phyloP scores from a whole-genome alignment of 2,797 vertebrate genomes.

The Acanthurus lineatus region DNA sequence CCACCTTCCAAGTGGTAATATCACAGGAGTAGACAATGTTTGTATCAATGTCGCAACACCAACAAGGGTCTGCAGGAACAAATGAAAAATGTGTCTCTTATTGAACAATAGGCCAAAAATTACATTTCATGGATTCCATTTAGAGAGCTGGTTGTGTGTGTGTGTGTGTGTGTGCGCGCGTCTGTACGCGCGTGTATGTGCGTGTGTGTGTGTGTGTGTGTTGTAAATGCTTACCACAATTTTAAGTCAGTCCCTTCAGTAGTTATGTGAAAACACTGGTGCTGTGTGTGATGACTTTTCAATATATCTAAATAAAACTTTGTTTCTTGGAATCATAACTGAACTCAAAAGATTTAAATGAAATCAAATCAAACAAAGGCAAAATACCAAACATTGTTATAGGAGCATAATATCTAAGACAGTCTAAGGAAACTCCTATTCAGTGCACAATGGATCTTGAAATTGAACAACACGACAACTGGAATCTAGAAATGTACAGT shows the following conservation, averaged over 20 bases:
- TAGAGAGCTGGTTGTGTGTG: slow-evolving; percentile 1
- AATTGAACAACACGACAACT: background rate
- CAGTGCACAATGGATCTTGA: too few relatives aligned
- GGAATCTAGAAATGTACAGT: slow-evolving; percentile 20
- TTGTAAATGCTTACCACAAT: slow-evolving; percentile 17
- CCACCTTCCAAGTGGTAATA: slow-evolving; percentile 19
- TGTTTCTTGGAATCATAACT: too few relatives aligned
- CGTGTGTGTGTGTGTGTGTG: background rate
- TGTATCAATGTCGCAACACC: slow-evolving; percentile 14
- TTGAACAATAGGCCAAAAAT: slow-evolving; percentile 6
- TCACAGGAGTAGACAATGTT: slow-evolving; percentile 39
- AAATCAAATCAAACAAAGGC: too few relatives aligned
- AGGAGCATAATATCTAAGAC: too few relatives aligned
- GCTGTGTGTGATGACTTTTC: background rate
- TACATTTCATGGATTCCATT: slow-evolving; percentile 12
- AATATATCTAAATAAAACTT: background rate
- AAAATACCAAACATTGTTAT: too few relatives aligned
- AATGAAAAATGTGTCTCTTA: slow-evolving; percentile 31
- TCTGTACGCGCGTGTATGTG: too few relatives aligned
- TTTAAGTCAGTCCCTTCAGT: slow-evolving; percentile 13
- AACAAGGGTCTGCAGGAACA: slow-evolving; percentile 27
- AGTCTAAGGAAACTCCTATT: too few relatives aligned
- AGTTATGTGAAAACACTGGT: background rate
- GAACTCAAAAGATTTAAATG: too few relatives aligned
- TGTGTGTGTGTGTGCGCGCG: slow-evolving; percentile 4